Conservation (phyloP, 2,888 invertebrate species). For the Hydraecia micacea region DNA sequence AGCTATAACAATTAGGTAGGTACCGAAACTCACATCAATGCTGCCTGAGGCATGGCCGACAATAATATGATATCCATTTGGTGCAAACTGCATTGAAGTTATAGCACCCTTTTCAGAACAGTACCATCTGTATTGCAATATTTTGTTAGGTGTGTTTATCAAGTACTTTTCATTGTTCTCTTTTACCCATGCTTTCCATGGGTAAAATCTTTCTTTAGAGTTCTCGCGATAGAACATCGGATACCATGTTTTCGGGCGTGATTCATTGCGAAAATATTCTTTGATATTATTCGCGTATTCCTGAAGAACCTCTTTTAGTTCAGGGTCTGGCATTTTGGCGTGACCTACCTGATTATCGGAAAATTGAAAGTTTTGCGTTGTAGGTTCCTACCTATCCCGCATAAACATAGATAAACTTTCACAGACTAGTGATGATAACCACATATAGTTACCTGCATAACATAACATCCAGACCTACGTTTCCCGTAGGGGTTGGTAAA, state of each 20-base stretch:
- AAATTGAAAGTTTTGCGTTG: not conserved
- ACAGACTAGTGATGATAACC: not conserved
- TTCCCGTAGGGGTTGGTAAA: not conserved
- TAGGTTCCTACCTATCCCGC: not conserved
- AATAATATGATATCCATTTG: conserved; percentile 82
- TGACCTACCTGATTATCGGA: conserved; percentile 59
- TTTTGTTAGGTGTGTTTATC: conserved; percentile 75
- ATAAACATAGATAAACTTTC: not conserved
- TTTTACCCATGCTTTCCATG: conserved; percentile 71
- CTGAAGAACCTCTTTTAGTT: conserved; percentile 68
- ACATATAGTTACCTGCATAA: not conserved
- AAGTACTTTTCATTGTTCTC: conserved; percentile 77
- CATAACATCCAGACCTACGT: not conserved
- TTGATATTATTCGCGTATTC: conserved; percentile 72
- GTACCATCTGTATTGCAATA: conserved; percentile 79
- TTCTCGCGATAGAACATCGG: conserved; percentile 77
- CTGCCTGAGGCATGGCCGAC: conserved; percentile 87
- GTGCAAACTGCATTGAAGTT: conserved; percentile 82
- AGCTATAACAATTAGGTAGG: conserved; percentile 45
- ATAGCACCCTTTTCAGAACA: conserved; percentile 80
- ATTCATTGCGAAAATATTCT: conserved; percentile 75
- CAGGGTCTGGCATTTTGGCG: conserved; percentile 50
- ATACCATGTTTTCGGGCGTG: conserved; percentile 76
- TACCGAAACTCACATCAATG: conserved; percentile 81
- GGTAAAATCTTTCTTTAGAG: conserved; percentile 59